Base-by-base conservation (phyloP, 2,797 vertebrate genomes). In the Babyrousa celebensis region DNA sequence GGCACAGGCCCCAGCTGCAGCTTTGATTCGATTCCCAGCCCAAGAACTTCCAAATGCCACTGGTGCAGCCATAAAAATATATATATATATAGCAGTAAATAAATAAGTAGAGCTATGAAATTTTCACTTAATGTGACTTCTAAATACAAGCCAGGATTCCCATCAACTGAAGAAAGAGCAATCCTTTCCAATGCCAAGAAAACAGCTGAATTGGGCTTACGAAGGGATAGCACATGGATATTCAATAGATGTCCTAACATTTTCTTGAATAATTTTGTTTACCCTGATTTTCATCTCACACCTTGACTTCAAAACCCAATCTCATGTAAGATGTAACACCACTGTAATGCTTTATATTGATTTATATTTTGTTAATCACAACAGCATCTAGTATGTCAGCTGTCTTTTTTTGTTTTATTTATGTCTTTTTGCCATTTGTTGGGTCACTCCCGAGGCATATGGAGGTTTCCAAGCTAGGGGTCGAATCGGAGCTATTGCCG, bases 211-310 rank as follows among this genome's bases (percentile, higher is more conserved):
- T 12, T 86, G 82, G n/a, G 18, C 27, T 87, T 29, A 84, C 36
- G 65, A 14, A 85, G 60, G 72, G 58, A 48, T 52, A 29, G 58
- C 6, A 23, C 0, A 0, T 82, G 20, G 54, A 12, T 36, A 77
- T 18, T 92, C 48, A 43, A 65, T 27, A 62, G 27, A n/a, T 75
- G 65, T 54, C 71, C 83, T 54, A 54, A 95, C 48, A 83, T 75
- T 36, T 77, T 93, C 85, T 70, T 77, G 77, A 62, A 21, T 68
- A 86, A 78, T 79, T 88, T 77, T 94, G 71, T 54, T 52, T 75
- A 92, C 18, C 70, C 29, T 78, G 48, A 72, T 83, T 83, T 91
- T 77, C 43, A 91, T 40, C 21, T 43, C 78, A 84, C 67, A 15
- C 52, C 27, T 77, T 54, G 43, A 84, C 82, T 85, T 91, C 72